Conservation (phyloP, 2,888 invertebrate genomes). For the Imbricaverruca yamaguchii region DNA sequence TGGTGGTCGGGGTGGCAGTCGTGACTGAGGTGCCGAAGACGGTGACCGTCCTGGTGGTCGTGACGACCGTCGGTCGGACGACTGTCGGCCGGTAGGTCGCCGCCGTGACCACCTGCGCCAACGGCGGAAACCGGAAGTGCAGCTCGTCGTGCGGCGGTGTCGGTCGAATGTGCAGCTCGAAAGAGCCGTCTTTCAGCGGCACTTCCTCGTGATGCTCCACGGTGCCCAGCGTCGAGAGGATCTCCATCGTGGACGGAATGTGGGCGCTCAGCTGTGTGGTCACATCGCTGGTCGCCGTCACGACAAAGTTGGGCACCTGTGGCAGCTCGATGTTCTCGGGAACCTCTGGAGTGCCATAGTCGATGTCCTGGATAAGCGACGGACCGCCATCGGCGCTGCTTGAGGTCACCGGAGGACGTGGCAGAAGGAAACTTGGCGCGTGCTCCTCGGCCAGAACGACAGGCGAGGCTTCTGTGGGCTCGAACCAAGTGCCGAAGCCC, state of each 20-base stretch:
- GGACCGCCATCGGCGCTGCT: too few relatives aligned
- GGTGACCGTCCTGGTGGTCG: neutral
- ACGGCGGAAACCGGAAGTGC: neutral
- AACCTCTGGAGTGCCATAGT: too few relatives aligned
- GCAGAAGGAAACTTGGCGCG: too few relatives aligned
- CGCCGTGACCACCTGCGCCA: neutral
- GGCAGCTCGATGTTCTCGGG: neutral
- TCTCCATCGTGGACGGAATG: neutral
- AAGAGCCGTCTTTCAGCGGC: neutral
- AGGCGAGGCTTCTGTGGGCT: neutral
- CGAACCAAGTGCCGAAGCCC: neutral
- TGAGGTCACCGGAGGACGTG: too few relatives aligned
- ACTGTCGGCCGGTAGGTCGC: neutral
- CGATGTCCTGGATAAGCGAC: too few relatives aligned
- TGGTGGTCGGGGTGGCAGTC: neutral
- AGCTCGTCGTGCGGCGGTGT: neutral
- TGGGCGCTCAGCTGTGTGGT: neutral
- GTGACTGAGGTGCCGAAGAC: neutral
- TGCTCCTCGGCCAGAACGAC: too few relatives aligned
- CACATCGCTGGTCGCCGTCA: neutral
- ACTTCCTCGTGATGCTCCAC: neutral
- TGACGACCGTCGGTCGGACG: neutral
- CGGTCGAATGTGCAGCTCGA: neutral
- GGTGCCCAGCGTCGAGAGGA: neutral
- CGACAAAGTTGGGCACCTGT: neutral